Evolutionary conservation across 92 coral and sea anemone species (phyloP).

Genomic region (Plumapathes pennacea): DNA sequence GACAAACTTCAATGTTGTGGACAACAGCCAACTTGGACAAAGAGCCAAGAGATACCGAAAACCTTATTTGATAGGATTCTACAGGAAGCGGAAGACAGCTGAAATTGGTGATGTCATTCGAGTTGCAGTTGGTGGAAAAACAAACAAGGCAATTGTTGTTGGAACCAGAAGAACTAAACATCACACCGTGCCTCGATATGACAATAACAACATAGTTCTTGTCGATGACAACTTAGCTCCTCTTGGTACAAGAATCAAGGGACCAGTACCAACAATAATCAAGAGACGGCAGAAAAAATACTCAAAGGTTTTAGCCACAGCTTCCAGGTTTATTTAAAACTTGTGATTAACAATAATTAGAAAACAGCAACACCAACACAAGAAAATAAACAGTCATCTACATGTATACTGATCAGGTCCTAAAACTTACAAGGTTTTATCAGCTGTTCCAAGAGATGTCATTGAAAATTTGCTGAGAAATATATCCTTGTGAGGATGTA

Average conservation of each 20-base stretch:
- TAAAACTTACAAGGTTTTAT: too few species aligned
- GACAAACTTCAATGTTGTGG: slow-evolving; percentile 91
- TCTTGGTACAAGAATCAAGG: slow-evolving; percentile 92
- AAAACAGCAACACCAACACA: too few species aligned
- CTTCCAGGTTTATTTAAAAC: slow-evolving; percentile 78
- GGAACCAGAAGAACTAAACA: slow-evolving; percentile 95
- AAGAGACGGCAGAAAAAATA: slow-evolving; percentile 90
- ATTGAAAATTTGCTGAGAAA: too few species aligned
- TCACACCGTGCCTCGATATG: slow-evolving; percentile 93
- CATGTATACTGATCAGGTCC: too few species aligned
- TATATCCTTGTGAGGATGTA: too few species aligned
- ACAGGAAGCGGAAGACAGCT: slow-evolving; percentile 91
- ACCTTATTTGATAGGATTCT: slow-evolving; percentile 94
- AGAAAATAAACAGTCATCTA: too few species aligned
- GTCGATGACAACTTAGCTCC: slow-evolving; percentile 98
- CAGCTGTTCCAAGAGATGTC: too few species aligned
- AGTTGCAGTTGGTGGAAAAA: slow-evolving; percentile 96
- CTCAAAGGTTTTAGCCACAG: slow-evolving; percentile 97
- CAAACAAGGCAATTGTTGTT: slow-evolving; percentile 88
- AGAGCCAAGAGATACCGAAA: slow-evolving; percentile 83
- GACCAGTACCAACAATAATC: slow-evolving; percentile 88
- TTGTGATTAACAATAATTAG: too few species aligned
- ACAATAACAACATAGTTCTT: slow-evolving; percentile 85
- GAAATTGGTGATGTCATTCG: slow-evolving; percentile 92
- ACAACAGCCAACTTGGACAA: slow-evolving; percentile 91